Conservation (phyloP, 1,140 invertebrate genomes). For the Sitophilus oryzae region DNA sequence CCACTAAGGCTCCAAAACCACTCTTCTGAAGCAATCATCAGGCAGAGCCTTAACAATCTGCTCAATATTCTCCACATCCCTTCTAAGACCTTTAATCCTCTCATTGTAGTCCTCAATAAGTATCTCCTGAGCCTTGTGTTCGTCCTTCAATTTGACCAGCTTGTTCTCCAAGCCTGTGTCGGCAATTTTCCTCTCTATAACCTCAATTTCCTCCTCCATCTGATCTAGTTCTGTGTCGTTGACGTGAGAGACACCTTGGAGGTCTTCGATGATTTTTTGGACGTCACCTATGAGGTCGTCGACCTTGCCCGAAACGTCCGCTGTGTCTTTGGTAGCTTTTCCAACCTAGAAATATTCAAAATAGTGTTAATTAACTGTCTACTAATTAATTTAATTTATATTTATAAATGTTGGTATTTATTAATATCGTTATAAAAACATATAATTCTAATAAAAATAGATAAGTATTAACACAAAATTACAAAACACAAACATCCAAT, state of each 20-base stretch:
- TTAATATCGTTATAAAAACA: too few species aligned
- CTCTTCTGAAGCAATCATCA: neutral
- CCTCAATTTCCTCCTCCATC: neutral
- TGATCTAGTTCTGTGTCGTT: neutral
- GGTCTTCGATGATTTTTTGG: neutral
- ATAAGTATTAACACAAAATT: too few species aligned
- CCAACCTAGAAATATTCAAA: neutral
- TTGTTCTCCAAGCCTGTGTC: neutral
- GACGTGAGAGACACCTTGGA: neutral
- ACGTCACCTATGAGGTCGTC: neutral
- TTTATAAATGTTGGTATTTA: too few species aligned
- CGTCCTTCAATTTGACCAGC: neutral
- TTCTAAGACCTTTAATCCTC: neutral
- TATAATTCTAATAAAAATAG: too few species aligned
- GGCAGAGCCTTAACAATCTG: neutral
- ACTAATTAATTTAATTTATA: too few species aligned
- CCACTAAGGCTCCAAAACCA: neutral
- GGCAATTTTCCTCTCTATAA: neutral
- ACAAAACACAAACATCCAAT: too few species aligned
- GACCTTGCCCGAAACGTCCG: neutral
- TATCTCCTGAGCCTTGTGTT: neutral
- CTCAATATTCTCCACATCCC: neutral
- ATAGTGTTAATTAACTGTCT: too few species aligned
- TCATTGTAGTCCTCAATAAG: neutral
- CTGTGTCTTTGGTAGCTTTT: neutral